Evolutionary conservation across 2,888 invertebrate genomes (phyloP).

Genomic region (Lacanobia wlatinum): DNA sequence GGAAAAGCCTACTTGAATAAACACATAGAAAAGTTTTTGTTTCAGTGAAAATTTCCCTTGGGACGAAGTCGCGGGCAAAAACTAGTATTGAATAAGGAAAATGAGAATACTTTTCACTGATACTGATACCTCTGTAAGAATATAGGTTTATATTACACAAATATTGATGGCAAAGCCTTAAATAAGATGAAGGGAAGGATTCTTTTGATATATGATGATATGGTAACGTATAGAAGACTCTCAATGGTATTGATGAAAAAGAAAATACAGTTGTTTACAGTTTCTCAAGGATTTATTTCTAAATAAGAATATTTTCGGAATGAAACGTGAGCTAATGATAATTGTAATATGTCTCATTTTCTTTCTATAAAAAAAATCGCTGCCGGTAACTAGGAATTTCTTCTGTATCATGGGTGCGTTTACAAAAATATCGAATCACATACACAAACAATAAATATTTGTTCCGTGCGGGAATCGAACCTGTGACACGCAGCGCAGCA

Average conservation of each 20-base stretch:
- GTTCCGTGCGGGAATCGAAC: too few species aligned
- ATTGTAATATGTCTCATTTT: too few species aligned
- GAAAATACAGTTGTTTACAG: too few species aligned
- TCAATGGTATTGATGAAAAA: background rate
- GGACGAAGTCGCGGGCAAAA: constrained; percentile 1
- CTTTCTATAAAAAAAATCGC: too few species aligned
- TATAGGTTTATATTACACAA: constrained; percentile 3
- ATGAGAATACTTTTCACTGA: constrained; percentile 23
- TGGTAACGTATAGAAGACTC: background rate
- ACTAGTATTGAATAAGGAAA: constrained; percentile 41
- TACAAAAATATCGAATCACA: too few species aligned
- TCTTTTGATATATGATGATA: constrained; percentile 5
- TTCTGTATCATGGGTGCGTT: too few species aligned
- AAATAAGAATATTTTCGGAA: too few species aligned
- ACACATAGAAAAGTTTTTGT: constrained; percentile 17
- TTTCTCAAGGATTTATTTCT: too few species aligned
- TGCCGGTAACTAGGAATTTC: too few species aligned
- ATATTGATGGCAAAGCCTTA: background rate
- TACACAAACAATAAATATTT: too few species aligned
- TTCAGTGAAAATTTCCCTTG: constrained; percentile 37
- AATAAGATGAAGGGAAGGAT: background rate
- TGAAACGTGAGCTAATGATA: too few species aligned
- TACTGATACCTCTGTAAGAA: constrained; percentile 5
- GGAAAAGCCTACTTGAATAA: constrained; percentile 20
- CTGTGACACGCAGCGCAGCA: too few species aligned